Conservation (phyloP, 2,797 vertebrate species). For the Malacoraja senta region DNA sequence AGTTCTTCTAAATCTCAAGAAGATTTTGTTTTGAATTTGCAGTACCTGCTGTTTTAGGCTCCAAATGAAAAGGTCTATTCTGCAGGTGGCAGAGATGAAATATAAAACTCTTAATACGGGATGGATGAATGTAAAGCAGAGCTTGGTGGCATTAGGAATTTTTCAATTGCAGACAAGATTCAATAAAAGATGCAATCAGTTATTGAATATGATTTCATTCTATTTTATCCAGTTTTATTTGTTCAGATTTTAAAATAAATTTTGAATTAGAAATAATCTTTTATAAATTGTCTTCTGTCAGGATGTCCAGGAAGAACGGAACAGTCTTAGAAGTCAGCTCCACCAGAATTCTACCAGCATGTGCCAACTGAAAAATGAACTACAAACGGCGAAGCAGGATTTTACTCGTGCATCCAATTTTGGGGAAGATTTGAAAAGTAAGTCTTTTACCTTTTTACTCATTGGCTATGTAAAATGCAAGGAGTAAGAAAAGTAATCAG, state of each 20-base stretch:
- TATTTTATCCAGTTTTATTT: not conserved
- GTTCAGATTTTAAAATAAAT: not conserved
- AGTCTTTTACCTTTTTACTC: conserved; percentile 1
- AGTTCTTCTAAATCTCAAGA: too few species aligned
- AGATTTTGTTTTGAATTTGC: too few species aligned
- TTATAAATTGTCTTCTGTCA: conserved; percentile 47
- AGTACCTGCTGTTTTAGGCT: too few species aligned
- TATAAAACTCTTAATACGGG: not conserved
- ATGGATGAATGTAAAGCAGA: not conserved
- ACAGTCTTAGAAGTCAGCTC: conserved; percentile 56
- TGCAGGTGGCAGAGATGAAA: not conserved
- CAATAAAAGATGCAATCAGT: too few species aligned
- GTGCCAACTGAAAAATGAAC: conserved; percentile 70
- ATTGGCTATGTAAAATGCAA: not conserved
- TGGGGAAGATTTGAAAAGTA: conserved; percentile 72
- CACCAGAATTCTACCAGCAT: conserved; percentile 63
- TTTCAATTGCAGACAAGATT: too few species aligned
- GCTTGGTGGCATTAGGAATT: not conserved
- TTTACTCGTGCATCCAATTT: conserved; percentile 65
- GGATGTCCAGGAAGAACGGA: conserved; percentile 72
- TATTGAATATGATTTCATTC: not conserved
- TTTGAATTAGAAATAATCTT: not conserved
- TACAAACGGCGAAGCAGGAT: conserved; percentile 57
- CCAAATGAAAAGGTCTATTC: not conserved
- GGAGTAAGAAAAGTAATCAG: not conserved